Evolutionary conservation across 2,113 vertebrate species (phyloP).

Genomic region (Pelecanus crispus): DNA sequence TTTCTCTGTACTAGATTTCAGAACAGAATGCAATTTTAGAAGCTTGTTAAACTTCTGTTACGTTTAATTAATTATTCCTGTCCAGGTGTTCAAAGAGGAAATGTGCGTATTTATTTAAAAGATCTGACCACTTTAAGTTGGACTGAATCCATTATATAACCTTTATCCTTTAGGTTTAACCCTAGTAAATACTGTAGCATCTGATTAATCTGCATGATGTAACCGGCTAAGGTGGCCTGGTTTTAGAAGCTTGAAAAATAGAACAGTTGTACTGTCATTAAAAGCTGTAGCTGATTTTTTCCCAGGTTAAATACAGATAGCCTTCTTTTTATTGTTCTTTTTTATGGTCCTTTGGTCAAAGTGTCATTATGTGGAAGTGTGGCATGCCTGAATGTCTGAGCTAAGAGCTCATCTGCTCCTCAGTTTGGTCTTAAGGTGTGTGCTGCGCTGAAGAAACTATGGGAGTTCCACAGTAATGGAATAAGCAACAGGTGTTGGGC

Average conservation of each 20-base stretch:
- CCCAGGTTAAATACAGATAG: not conserved
- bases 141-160: slow-evolving; percentile 31
- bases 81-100: not conserved
- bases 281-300: not conserved
- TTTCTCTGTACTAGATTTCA: not conserved
- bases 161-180: slow-evolving; percentile 17
- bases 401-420: not conserved
- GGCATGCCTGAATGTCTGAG: not conserved
- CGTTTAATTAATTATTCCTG: not conserved
- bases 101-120: not conserved
- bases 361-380: not conserved
- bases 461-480: not conserved
- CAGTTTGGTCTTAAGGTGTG: not conserved
- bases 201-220: slow-evolving; percentile 52
- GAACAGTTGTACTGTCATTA: not conserved
- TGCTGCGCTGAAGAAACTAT: not conserved
- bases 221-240: slow-evolving; percentile 43
- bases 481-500: not conserved
- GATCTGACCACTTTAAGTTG: not conserved
- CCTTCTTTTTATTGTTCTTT: not conserved
- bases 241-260: slow-evolving; percentile 13
- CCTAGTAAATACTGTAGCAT: slow-evolving; percentile 2
- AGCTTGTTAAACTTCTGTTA: not conserved
- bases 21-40: not conserved
- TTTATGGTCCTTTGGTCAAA: not conserved